Base-by-base conservation (phyloP, 2,113 vertebrate species). In the Trachemys scripta region DNA sequence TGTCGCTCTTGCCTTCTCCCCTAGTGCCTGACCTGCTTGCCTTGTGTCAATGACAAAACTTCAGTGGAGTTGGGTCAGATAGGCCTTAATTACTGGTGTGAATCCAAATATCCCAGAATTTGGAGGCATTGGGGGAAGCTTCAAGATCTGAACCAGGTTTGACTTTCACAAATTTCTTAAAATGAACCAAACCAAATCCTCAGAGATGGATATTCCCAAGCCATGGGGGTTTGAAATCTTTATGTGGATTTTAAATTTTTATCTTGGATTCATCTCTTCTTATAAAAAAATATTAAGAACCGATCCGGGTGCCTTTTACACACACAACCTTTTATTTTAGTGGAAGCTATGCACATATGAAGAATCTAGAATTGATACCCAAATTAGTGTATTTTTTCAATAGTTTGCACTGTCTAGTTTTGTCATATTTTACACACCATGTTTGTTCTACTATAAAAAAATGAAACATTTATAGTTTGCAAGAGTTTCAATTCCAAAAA, bases 1-100 rank as follows among this genome's bases (percentile, higher is more conserved):
- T 75, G 38, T 75, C 22, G 45, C n/a, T 76, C 20, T 93, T 95
- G 81, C 91, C 78, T 80, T 82, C 57, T 93, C 81, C 65, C 53
- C 57, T 87, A 88, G 93, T 47, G 85, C 13, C 24, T 95, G 93
- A 95, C 76, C n/a, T 97, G 95, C 95, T 94, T 50, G 90, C 80
- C 69, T 93, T 89, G 16, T 69, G 91, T 82, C 38, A 90, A 31
- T 27, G 85, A 65, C 49, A 87, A 85, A 93, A 96, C 8, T 57
- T 54, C 47, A 35, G 94, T 84, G 8, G 2, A 1, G 42, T 31
- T 93, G 27, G 2, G 35, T 95, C 51, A 76, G 92, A 72, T n/a
- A 85, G 45, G 53, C 47, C 53, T 88, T 89, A 87, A 92, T 62
- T 72, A 86, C n/a, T 59, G 84, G 25, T 72, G 38, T 96, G 90